Evolutionary conservation across 2,797 vertebrate species (phyloP), one percentile per base, ranked within the genome.

Genomic region (Notolabrus celidotus): DNA sequence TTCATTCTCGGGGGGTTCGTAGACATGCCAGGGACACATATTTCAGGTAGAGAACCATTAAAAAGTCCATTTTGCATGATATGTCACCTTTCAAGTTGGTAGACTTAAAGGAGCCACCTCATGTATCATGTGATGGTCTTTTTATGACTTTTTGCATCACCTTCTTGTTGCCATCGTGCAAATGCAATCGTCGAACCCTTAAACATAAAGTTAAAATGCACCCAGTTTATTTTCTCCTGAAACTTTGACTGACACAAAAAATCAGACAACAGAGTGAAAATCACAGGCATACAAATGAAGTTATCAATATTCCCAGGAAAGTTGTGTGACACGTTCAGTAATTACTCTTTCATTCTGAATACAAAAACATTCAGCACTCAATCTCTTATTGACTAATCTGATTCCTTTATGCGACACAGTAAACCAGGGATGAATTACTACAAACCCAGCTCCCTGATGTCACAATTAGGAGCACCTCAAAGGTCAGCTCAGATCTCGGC

Each of bases 381-480:
- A 71, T 84, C 72, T 64, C 22, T 17, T 80, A 89, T 93, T 68
- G 90, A 90, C 58, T 11, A 63, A 60, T 81, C n/a, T 64, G 71
- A 88, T 80, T 78, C 67, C 61, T 85, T 67, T 51, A 72, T 80
- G 56, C 55, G 63, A 69, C 73, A 6, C 31, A 20, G 70, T 72
- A 78, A 84, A 83, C 61, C 67, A 1, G 1, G 4, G 68, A 80
- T 80, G 79, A 71, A 86, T 79, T 25, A 74, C 43, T 19, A 59
- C 60, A 39, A 79, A 33, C 47, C 45, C 20, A 2, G 47, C 68
- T 92, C 92, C 92, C 92, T 51, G 49, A 79, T 59, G 91, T 88
- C 86, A 77, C 85, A 91, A 92, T 92, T 92, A 91, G 84, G 69
- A 80, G 31, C 61, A 17, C 43, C 54, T 75, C 65, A 91, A 93